Evolutionary conservation across 1,140 invertebrate species (phyloP), one percentile per base, ranked within the genome.

Genomic region (Medauroidea extradentata): DNA sequence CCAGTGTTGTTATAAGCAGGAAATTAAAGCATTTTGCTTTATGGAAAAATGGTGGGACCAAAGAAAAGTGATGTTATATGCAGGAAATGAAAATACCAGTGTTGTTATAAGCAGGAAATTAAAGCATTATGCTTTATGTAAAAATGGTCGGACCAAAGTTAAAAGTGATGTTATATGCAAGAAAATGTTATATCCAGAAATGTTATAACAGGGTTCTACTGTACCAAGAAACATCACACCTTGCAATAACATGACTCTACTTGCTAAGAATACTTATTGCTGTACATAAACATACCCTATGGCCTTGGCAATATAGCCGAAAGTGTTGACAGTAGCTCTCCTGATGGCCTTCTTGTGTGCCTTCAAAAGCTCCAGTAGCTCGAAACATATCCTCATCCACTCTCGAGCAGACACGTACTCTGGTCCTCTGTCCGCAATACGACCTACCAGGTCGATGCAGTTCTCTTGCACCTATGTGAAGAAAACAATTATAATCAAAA

Each of bases 361-460:
- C 78, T 99, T 99, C 2, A 99, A 75, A n/a, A 99, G 76, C 77
- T 99, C 98, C 29, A 99, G 75, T 29, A 99, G 76, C 72, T 99
- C 98, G 74, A 99, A 99, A 74, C 98, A 99, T 71, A 99, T 99
- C 66, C 98, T 81, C 97, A 99, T 99, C 98, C 98, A 99, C 79
- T 99, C 98, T 59, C 97, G 82, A 0, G 97, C 96, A 0, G 95
- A 96, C 0, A 99, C 98, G 77, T 97, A 99, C 73, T 99, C 98
- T 0, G 96, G 94, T n/a, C 98, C 98, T 70, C 97, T 83, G 78
- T 99, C 98, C 19, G 98, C 98, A 66, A 99, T 99, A 65, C 96
- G 85, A 38, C 97, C 98, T 11, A 99, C 97, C 56, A 99, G 79
- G 79, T 99, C 98, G 61, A 99, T 99, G 75, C 97, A 99, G 77